Evolutionary conservation across 2,888 invertebrate species (phyloP).

Genomic region (Clivina fossor): DNA sequence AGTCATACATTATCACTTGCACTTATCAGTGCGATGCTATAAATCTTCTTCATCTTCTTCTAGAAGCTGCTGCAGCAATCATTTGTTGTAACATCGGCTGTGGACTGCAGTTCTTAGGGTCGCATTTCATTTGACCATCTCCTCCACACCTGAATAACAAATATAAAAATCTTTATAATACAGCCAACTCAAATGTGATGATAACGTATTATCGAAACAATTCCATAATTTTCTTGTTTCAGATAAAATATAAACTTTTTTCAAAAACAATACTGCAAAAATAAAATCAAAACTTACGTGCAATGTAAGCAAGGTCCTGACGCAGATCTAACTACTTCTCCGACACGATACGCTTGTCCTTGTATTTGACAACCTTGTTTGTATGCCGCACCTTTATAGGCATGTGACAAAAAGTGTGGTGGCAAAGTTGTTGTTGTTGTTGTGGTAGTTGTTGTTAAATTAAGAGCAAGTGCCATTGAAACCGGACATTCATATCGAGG

Average conservation of each 20-base stretch:
- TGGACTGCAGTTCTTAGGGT: slow-evolving; percentile 86
- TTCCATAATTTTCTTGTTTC: slow-evolving; percentile 12
- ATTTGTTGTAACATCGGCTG: slow-evolving; percentile 89
- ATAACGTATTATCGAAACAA: too few relatives aligned
- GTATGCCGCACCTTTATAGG: slow-evolving; percentile 73
- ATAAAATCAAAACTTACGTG: slow-evolving; percentile 71
- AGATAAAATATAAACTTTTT: slow-evolving; percentile 8
- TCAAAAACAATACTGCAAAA: background rate
- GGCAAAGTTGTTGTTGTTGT: slow-evolving; percentile 84
- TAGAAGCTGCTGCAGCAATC: slow-evolving; percentile 79
- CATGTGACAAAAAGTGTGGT: slow-evolving; percentile 79
- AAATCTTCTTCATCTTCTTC: slow-evolving; percentile 65
- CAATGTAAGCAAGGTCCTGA: slow-evolving; percentile 93
- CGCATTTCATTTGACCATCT: slow-evolving; percentile 92
- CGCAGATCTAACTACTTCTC: slow-evolving; percentile 80
- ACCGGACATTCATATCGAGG: slow-evolving; percentile 93
- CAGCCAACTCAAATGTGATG: too few relatives aligned
- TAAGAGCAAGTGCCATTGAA: slow-evolving; percentile 79
- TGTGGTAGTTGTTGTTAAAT: slow-evolving; percentile 83
- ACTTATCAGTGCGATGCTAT: slow-evolving; percentile 28
- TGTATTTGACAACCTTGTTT: slow-evolving; percentile 83
- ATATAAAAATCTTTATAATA: slow-evolving; percentile 20
- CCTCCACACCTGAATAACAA: slow-evolving; percentile 76
- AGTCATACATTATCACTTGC: slow-evolving; percentile 49
- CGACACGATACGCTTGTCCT: slow-evolving; percentile 81